These are phyloP conservation scores for Amphipyra tragopoginis DNA, from an alignment of 2,888 invertebrate species.

Conservation along the genomic window DNA sequence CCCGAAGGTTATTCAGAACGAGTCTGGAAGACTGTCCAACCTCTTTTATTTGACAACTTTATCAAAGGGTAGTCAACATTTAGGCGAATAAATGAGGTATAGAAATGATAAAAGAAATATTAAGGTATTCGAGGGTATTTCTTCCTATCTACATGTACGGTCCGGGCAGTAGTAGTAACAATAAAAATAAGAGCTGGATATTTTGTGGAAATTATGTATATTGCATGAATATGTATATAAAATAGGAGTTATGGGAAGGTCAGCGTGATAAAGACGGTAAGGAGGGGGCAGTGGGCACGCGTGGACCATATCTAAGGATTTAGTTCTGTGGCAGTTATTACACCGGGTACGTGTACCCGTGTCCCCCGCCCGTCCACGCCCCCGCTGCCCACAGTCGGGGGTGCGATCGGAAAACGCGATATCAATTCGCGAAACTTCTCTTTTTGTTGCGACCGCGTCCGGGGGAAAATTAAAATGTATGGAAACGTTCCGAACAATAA, in stretches of 20 bases:
- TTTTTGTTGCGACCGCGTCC: conserved; percentile 62
- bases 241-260: conserved; percentile 62
- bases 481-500: conserved; percentile 55
- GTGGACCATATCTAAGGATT: conserved; percentile 67
- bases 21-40: conserved; percentile 21
- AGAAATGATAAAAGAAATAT: conserved; percentile 49
- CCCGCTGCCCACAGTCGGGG: conserved; percentile 63
- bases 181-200: conserved; percentile 47
- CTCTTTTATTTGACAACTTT: conserved; percentile 40
- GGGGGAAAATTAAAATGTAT: conserved; percentile 74
- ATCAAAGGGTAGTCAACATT: conserved; percentile 40
- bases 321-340: conserved; percentile 77
- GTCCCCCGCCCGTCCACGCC: conserved; percentile 27
- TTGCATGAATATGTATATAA: conserved; percentile 51
- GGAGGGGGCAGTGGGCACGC: conserved; percentile 54
- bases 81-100: conserved; percentile 32
- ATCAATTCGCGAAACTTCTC: conserved; percentile 76
- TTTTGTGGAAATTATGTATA: conserved; percentile 48
- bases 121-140: conserved; percentile 42
- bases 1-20: conserved; percentile 25
- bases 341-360: conserved; percentile 52
- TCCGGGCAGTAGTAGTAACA: conserved; percentile 26
- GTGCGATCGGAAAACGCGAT: conserved; percentile 77
- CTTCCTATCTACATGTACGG: conserved; percentile 49
- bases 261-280: conserved; percentile 65